phyloP scores from a whole-genome alignment of 2,113 vertebrate genomes.

The Plectropomus leopardus region DNA sequence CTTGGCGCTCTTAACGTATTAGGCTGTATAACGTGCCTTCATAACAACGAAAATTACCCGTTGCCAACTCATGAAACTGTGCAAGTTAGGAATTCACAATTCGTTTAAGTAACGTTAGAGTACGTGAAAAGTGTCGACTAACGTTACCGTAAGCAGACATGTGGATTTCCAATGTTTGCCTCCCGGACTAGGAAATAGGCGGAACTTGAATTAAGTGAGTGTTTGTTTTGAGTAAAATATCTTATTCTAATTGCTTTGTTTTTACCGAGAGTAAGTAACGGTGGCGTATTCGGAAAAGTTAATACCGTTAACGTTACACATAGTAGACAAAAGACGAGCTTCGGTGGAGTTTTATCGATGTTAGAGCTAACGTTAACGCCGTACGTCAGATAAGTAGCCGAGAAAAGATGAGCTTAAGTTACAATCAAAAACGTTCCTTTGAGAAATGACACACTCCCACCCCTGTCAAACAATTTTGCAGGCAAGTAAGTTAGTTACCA shows the following conservation, averaged over 20 bases:
- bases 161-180: slow-evolving; percentile 50
- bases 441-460: neutral
- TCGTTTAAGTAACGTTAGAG: accelerated
- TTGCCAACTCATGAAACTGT: accelerated
- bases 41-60: accelerated
- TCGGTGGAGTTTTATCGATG: neutral
- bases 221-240: slow-evolving; percentile 48
- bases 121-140: neutral
- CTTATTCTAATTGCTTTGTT: neutral
- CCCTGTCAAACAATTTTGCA: neutral
- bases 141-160: slow-evolving; percentile 2
- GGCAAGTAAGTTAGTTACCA: neutral
- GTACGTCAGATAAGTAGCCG: neutral
- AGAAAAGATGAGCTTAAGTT: neutral
- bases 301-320: no score
- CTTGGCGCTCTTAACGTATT: slow-evolving; percentile 48
- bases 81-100: accelerated
- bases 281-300: no score
- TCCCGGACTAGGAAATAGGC: slow-evolving; percentile 45
- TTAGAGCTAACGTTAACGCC: neutral
- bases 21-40: accelerated
- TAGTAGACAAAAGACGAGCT: neutral
- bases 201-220: slow-evolving; percentile 54
- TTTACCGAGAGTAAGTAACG: no score
- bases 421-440: neutral